Percentiles rank a stretch among this genome's conserved stretches.
Conservation (phyloP, 2,797 vertebrate species). For the Mastacembelus armatus region DNA sequence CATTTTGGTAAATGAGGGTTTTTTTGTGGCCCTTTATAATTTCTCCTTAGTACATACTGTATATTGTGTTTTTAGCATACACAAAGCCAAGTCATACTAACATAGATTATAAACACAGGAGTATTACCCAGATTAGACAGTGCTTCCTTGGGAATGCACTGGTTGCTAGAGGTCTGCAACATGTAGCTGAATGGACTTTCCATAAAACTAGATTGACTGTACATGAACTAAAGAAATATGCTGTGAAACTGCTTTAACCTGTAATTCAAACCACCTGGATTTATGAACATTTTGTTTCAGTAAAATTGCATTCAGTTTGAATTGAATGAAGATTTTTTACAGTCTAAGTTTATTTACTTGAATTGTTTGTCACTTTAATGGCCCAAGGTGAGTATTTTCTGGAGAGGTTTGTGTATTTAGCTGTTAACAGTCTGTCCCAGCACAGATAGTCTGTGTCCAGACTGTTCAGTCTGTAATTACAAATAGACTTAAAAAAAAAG, state of each 20-base stretch:
- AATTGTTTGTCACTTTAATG: constrained; percentile 1
- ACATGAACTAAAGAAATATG: constrained; percentile 19
- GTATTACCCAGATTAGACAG: constrained; percentile 7
- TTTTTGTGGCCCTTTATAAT: constrained; percentile 35
- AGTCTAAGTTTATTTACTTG: not conserved
- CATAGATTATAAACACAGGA: constrained; percentile 4
- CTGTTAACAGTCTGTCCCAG: not conserved
- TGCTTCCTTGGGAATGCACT: not conserved
- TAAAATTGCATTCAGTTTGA: constrained; percentile 55
- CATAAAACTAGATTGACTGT: constrained; percentile 1
- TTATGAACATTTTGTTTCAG: constrained; percentile 50
- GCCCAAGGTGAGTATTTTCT: not conserved
- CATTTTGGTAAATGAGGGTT: constrained; percentile 20
- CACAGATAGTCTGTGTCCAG: too few relatives aligned
- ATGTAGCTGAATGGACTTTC: not conserved
- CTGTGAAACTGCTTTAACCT: constrained; percentile 24
- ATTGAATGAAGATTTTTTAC: too few relatives aligned
- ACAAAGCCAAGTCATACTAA: constrained; percentile 29
- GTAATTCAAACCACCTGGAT: constrained; percentile 29
- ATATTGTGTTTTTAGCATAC: constrained; percentile 40
- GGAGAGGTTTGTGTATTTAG: not conserved
- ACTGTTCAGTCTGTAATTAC: not conserved
- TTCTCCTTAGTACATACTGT: constrained; percentile 43
- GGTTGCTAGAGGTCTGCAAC: constrained; percentile 10
- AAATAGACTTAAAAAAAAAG: not conserved